phyloP scores from a whole-genome alignment of 2,113 vertebrate species.

The Sylvilagus bachmani region DNA sequence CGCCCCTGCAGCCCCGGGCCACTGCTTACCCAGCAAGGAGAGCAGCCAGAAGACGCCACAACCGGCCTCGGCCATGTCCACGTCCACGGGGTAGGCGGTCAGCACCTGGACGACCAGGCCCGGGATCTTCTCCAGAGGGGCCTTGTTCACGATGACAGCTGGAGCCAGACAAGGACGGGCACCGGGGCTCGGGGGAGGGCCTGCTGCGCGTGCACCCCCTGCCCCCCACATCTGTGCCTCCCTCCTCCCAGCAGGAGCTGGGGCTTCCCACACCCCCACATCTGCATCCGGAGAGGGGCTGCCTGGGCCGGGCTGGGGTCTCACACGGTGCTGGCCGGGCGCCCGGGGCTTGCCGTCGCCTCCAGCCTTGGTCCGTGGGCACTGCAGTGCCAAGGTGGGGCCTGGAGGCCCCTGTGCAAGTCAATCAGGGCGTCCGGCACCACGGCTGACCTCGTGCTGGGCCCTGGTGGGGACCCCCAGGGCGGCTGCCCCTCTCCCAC shows the following conservation, averaged over 20 bases:
- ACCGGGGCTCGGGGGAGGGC: accelerated
- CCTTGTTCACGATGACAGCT: conserved; percentile 52
- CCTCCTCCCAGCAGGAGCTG: not conserved
- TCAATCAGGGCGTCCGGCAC: accelerated
- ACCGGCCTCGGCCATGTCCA: conserved; percentile 74
- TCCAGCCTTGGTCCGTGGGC: not conserved
- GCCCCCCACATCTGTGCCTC: accelerated
- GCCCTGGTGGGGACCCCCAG: not conserved
- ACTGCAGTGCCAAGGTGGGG: not conserved
- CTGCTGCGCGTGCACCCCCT: accelerated
- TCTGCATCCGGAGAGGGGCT: no score
- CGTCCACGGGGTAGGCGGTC: conserved; percentile 60
- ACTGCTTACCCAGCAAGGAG: conserved; percentile 85
- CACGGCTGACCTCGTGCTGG: accelerated
- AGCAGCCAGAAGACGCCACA: conserved; percentile 87
- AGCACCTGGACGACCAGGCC: conserved; percentile 66
- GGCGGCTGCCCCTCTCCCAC: accelerated
- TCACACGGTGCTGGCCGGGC: not conserved
- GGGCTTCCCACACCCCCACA: no score
- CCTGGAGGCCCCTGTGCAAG: not conserved
- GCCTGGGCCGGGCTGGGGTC: no score
- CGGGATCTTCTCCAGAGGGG: conserved; percentile 66
- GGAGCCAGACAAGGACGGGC: not conserved
- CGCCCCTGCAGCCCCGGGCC: not conserved
- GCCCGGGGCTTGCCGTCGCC: no score